Evolutionary conservation across 1,140 invertebrate species (phyloP), one percentile per base, ranked within the genome.

Genomic region (Aphidius ervi): DNA sequence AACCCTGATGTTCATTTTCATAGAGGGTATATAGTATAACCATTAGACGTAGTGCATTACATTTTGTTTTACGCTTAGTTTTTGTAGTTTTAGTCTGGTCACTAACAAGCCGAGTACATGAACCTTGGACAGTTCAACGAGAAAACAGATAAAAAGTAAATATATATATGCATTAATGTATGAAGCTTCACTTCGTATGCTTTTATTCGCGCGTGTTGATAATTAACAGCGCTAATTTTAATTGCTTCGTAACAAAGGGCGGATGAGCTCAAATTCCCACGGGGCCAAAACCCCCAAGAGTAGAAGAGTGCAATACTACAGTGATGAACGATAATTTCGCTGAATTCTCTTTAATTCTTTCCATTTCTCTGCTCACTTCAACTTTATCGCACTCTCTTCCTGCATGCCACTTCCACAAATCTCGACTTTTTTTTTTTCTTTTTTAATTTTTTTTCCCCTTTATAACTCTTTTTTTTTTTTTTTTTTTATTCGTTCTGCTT

Each of bases 221-320:
- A 65, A 65, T 65, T 65, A 65, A 63, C 61, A 63, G 64, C 50
- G 63, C 64, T 65, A 65, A 65, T 65, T 65, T 65, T 65, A 65
- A 65, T 65, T 65, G 64, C 64, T 60, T 46, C 46, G 56, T 55
- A 65, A 65, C 61, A 65, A 65, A 65, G 64, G 62, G 64, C 64
- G 64, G 64, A 65, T 65, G 64, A 63, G 64, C 58, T 60, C 6
- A 16, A 46, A 61, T 65, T 65, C 64, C 64, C 64, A 65, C 64
- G 64, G 64, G 52, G 62, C 58, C 61, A 48, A 60, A 31, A 57
- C 55, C 58, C 48, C 9, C 16, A 53, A 39, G 6, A 50, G 45
- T 43, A 10, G 52, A 37, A 48, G 37, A 56, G 54, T 42, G 55
- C 43, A 55, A 56, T 37, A 37, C 20, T 43, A 41, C 46, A 61